These are phyloP conservation scores for Accipiter cooperii DNA, from an alignment of 2,113 vertebrate species.

Conservation along the genomic window DNA sequence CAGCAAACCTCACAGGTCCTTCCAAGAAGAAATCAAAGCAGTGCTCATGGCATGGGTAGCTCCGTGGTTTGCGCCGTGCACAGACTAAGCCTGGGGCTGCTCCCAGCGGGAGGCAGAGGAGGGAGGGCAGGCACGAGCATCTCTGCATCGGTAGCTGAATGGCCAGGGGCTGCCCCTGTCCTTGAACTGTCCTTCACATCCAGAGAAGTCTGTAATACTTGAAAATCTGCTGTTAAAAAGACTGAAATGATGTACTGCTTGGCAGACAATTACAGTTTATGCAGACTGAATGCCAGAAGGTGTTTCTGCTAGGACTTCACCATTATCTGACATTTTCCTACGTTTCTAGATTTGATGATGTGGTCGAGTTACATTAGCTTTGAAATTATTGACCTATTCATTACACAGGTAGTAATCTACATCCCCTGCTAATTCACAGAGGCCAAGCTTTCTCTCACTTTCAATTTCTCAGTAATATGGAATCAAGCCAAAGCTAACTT, in stretches of 20 bases:
- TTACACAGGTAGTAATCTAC: constrained; percentile 7
- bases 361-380: neutral
- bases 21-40: neutral
- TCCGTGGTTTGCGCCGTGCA: fast-evolving
- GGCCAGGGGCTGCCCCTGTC: neutral
- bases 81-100: neutral
- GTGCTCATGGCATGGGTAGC: neutral
- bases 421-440: neutral
- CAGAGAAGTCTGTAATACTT: neutral
- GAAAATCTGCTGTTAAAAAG: neutral
- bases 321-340: neutral
- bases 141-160: neutral
- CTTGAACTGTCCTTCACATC: neutral
- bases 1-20: neutral
- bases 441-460: neutral
- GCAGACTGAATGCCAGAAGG: neutral
- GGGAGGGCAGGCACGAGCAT: neutral
- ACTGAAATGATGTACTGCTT: neutral
- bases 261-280: neutral
- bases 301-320: neutral
- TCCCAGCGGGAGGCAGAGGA: neutral
- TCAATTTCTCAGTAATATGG: neutral
- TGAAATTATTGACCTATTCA: neutral
- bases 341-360: neutral
- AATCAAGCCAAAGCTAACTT: neutral